phyloP scores from a whole-genome alignment of 2,113 vertebrate species.

The Epinephelus fuscoguttatus region DNA sequence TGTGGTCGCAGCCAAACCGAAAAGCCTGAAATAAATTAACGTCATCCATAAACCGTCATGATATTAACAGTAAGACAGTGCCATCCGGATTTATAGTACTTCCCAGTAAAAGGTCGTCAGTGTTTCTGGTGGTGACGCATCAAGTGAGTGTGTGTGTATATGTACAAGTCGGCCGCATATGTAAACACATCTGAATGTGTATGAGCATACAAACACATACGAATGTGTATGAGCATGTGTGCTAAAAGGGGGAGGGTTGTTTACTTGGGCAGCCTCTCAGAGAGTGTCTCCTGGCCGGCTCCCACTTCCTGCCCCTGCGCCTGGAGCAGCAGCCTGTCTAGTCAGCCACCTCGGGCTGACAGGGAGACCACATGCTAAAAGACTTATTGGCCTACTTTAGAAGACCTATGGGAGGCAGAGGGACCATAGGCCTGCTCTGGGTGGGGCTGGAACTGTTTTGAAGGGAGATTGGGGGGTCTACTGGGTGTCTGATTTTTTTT shows the following conservation, averaged over 20 bases:
- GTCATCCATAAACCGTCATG: slow-evolving; percentile 53
- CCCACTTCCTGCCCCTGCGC: slow-evolving; percentile 79
- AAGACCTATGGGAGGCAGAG: slow-evolving; percentile 59
- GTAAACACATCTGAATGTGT: slow-evolving; percentile 68
- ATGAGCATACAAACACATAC: slow-evolving; percentile 65
- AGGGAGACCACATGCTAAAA: slow-evolving; percentile 78
- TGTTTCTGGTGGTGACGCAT: slow-evolving; percentile 51
- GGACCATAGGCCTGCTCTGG: slow-evolving; percentile 52
- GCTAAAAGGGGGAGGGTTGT: slow-evolving; percentile 67
- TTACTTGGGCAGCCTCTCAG: slow-evolving; percentile 79
- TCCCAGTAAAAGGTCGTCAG: slow-evolving; percentile 55
- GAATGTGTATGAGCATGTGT: slow-evolving; percentile 73
- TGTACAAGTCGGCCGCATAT: slow-evolving; percentile 39
- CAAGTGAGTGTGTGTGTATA: neutral
- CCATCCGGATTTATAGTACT: slow-evolving; percentile 46
- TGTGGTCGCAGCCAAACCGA: slow-evolving; percentile 36
- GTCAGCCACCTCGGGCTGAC: slow-evolving; percentile 79
- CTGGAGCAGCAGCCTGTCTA: slow-evolving; percentile 76
- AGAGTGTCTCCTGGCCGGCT: slow-evolving; percentile 75
- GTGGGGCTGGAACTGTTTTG: slow-evolving; percentile 67
- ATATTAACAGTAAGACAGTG: slow-evolving; percentile 58
- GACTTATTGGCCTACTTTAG: slow-evolving; percentile 81
- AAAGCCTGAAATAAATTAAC: slow-evolving; percentile 47
- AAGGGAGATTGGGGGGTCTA: slow-evolving; percentile 56
- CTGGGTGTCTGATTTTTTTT: slow-evolving; percentile 68